Base-by-base conservation (phyloP, 2,113 vertebrate species). In the Pollachius pollachius region DNA sequence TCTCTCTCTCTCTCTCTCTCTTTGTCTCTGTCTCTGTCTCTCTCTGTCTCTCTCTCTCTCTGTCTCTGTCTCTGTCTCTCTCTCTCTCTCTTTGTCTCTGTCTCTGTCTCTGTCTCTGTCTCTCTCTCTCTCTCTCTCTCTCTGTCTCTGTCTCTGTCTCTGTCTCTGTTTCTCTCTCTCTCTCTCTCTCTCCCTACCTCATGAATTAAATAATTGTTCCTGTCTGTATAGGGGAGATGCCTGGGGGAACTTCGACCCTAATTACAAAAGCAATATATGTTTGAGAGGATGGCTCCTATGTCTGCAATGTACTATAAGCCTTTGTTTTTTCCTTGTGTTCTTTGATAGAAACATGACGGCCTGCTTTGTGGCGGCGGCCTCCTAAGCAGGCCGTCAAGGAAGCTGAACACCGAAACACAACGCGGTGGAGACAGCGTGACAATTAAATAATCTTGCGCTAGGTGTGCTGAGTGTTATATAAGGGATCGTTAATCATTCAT, bases 121-220 rank as follows among this genome's bases (percentile, higher is more conserved):
- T 41, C 37, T 11, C 37, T 41, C 37, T 41, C 37, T 41, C 37
- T 41, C 37, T 11, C 37, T 41, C 37, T 41, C 37, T 41, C 37
- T 41, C 37, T 41, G 2, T 11, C 37, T 41, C 37, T 80, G 78
- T 37, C 15, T 56, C 16, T 82, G 2, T 41, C 37, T 41, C 37
- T 41, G 2, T 41, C 37, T 41, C 37, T 41, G 1, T 41, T 3
- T 41, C 37, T 41, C 37, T 41, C 37, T 41, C 37, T 4, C 37
- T 41, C 37, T 80, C 79, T 37, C 37, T 5, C 58, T n/a, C 23
- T 60, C 63, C 71, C 73, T 77, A 70, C 77, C 65, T 79, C 76
- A 83, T 86, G 81, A 88, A 86, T 89, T 30, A 79, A 81, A 87
- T 89, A 78, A 84, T 83, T 78, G 73, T 67, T 48, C 77, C 70